A percentile compares a stretch with the other conserved stretches of the same genome.
Conservation (phyloP, 1,140 invertebrate genomes). For the Antheraea mylitta region DNA sequence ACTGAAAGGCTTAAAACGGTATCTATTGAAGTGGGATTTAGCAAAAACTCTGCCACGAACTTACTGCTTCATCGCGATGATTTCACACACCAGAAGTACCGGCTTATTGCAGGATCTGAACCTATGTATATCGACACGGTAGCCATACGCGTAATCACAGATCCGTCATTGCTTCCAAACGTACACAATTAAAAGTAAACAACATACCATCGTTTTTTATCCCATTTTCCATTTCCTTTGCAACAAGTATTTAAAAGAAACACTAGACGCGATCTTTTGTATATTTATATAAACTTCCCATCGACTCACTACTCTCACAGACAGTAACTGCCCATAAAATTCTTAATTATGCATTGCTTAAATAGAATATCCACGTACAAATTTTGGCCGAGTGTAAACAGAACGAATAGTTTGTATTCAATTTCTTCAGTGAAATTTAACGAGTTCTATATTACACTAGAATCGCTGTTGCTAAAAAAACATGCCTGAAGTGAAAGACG, state of each 20-base stretch:
- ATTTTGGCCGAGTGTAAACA: not conserved
- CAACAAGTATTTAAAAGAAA: not conserved
- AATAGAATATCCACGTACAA: not conserved
- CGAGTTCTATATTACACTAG: not conserved
- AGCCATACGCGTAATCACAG: too few relatives aligned
- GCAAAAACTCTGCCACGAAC: too few relatives aligned
- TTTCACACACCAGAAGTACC: too few relatives aligned
- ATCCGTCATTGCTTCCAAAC: too few relatives aligned
- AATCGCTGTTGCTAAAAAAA: not conserved
- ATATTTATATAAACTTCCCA: not conserved
- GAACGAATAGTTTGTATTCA: not conserved
- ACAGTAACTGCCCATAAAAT: not conserved
- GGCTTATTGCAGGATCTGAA: too few relatives aligned
- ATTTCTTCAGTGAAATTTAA: not conserved
- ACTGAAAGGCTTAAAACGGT: too few relatives aligned
- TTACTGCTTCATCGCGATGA: too few relatives aligned
- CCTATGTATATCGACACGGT: too few relatives aligned
- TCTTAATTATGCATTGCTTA: not conserved
- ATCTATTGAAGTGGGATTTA: too few relatives aligned
- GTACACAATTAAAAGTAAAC: too few relatives aligned
- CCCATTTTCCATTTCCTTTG: not conserved
- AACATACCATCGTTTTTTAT: too few relatives aligned
- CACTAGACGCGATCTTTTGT: not conserved
- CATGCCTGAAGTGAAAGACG: too few relatives aligned
- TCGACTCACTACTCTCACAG: not conserved